Evolutionary conservation across 2,888 invertebrate species (phyloP).

Genomic region (Matsumyia berberina): DNA sequence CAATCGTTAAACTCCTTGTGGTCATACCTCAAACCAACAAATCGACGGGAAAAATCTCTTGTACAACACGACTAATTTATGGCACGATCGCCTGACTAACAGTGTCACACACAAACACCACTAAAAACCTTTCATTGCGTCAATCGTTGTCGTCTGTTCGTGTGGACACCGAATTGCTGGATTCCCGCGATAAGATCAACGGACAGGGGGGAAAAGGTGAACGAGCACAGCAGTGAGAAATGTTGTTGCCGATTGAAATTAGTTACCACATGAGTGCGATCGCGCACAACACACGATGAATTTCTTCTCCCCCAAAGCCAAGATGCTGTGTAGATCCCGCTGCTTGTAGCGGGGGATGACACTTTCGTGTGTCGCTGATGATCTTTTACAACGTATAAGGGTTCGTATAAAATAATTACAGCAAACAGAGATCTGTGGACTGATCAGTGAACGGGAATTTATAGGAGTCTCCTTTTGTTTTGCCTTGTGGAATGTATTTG

Average conservation of each 20-base stretch:
- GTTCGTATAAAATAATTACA: slow-evolving; percentile 55
- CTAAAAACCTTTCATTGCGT: slow-evolving; percentile 35
- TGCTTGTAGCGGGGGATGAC: slow-evolving; percentile 66
- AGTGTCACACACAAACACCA: slow-evolving; percentile 44
- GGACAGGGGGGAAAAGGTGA: slow-evolving; percentile 38
- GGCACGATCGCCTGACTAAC: slow-evolving; percentile 52
- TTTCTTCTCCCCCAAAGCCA: background rate
- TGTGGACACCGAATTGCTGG: slow-evolving; percentile 45
- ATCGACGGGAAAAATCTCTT: slow-evolving; percentile 42
- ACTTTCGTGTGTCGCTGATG: slow-evolving; percentile 63
- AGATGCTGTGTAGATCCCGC: slow-evolving; percentile 36
- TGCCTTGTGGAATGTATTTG: background rate
- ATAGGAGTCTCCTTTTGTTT: slow-evolving; percentile 21
- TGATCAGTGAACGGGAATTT: slow-evolving; percentile 56
- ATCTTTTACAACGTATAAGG: slow-evolving; percentile 26
- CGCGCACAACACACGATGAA: slow-evolving; percentile 63
- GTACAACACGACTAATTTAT: slow-evolving; percentile 55
- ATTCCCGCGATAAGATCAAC: slow-evolving; percentile 69
- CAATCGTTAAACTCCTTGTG: slow-evolving; percentile 10
- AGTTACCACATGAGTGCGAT: slow-evolving; percentile 55
- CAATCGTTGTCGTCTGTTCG: no score
- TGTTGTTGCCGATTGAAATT: slow-evolving; percentile 72
- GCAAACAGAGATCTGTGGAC: slow-evolving; percentile 44
- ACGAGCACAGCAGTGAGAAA: slow-evolving; percentile 56
- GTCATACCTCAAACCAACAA: background rate